phyloP scores from a whole-genome alignment of 92 coral and sea anemone species.

The Phenganax stokvisi region DNA sequence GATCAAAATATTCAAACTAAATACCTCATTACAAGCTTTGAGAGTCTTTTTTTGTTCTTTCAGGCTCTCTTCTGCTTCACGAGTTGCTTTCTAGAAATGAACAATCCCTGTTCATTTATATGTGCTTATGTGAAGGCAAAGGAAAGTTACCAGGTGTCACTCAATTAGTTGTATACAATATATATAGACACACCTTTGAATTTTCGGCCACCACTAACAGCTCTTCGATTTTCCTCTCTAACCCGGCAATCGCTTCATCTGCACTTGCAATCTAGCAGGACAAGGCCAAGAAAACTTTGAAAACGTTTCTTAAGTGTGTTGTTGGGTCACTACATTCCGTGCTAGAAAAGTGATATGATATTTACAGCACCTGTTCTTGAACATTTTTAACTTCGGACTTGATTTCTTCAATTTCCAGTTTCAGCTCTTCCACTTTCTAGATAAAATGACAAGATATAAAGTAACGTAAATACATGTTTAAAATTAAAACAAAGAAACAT shows the following conservation, averaged over 20 bases:
- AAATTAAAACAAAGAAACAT: too few species aligned
- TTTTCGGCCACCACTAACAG: slow-evolving; percentile 58
- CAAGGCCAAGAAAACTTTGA: too few species aligned
- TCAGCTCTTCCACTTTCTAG: slow-evolving; percentile 84
- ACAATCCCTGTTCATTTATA: neutral
- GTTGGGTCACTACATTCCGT: too few species aligned
- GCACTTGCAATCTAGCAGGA: slow-evolving; percentile 55
- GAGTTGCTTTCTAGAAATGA: slow-evolving; percentile 62
- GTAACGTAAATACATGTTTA: neutral
- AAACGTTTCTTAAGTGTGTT: too few species aligned
- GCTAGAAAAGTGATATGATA: neutral
- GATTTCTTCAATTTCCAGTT: slow-evolving; percentile 83
- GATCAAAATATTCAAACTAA: neutral
- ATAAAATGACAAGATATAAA: neutral
- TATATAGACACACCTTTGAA: slow-evolving; percentile 55
- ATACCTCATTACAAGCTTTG: slow-evolving; percentile 77
- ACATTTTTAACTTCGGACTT: slow-evolving; percentile 59
- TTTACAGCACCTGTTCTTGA: slow-evolving; percentile 64
- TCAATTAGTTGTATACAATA: too few species aligned
- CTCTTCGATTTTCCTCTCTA: slow-evolving; percentile 66
- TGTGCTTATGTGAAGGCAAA: too few species aligned
- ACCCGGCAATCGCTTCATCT: slow-evolving; percentile 58
- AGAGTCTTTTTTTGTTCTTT: slow-evolving; percentile 83
- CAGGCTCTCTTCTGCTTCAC: slow-evolving; percentile 75
- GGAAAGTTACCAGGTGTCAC: too few species aligned